Evolutionary conservation across 2,888 invertebrate genomes (phyloP), one percentile per base, ranked within the genome.

Genomic region (Eupithecia tripunctaria): DNA sequence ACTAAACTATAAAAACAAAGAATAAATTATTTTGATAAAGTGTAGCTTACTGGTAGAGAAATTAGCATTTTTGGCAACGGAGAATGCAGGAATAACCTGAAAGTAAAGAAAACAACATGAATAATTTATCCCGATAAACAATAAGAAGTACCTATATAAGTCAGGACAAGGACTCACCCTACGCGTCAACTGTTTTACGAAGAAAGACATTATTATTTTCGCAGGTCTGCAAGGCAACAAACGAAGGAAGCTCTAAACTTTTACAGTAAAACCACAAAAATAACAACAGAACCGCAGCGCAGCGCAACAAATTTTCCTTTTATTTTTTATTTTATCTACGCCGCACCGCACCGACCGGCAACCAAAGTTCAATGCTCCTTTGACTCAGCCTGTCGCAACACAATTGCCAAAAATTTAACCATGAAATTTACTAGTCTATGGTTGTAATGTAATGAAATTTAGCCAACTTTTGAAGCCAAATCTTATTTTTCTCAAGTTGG

Each of bases 41-140:
- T 15, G 18, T 8, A 12, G 91, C 92, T 91, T 86, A 94, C 93
- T 88, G 5, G 92, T 91, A 2, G 91, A 92, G 72, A 93, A 89
- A 72, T 89, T 89, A 1, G 84, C 76, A 67, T 80, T 89, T 76
- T 88, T 91, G 12, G 84, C 79, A 2, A 85, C 78, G 1, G 90
- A 78, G 62, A 88, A 71, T 0, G 86, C 86, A 51, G 93, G 91
- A 4, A 91, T 68, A 21, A 91, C 86, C 93, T 93, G 77, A 38
- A 76, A 81, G 66, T 60, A n/a, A 32, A 67, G 32, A 38, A 67
- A n/a, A 21, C 21, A 8, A 43, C 51, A 38, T 18, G 62, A 10
- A 21, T 18, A 10, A 21, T 18, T 21, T 47, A 38, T 51, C 27
- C 21, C 41, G 2, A 15, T 25, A 56, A 14, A 51, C 21, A 25